These are phyloP conservation scores for Eupithecia exiguata DNA, from an alignment of 2,888 invertebrate genomes.

Conservation along the genomic window DNA sequence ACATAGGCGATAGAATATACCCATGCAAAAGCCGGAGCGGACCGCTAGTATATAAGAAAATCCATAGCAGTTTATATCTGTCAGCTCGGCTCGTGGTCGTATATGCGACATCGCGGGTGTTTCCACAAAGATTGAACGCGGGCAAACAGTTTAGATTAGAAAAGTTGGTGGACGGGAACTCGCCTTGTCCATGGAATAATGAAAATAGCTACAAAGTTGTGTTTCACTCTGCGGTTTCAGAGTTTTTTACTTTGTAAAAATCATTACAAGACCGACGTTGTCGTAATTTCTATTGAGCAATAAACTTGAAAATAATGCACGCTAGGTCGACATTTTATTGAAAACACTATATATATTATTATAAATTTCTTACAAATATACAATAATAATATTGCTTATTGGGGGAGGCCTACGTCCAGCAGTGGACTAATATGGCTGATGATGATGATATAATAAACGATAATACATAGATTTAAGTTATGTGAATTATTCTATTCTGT, in stretches of 20 bases:
- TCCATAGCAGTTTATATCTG: conserved; percentile 41
- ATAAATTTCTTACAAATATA: no score
- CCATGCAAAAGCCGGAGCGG: no score
- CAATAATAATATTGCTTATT: no score
- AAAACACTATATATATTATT: not conserved
- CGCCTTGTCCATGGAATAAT: conserved; percentile 45
- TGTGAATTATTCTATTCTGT: no score
- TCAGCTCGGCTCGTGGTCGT: conserved; percentile 35
- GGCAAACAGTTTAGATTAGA: conserved; percentile 80
- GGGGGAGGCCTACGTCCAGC: no score
- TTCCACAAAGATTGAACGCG: conserved; percentile 50
- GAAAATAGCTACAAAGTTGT: conserved; percentile 5
- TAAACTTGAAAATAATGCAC: not conserved
- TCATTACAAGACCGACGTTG: not conserved
- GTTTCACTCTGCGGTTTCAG: not conserved
- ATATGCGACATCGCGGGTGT: conserved; percentile 42
- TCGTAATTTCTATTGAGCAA: not conserved
- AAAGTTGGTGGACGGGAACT: conserved; percentile 71
- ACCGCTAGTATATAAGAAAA: no score
- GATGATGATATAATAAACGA: no score
- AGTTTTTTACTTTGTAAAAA: not conserved
- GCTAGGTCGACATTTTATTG: not conserved
- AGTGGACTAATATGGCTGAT: no score
- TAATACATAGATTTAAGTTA: no score
- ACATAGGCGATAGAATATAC: no score